Evolutionary conservation across 1,140 invertebrate genomes (phyloP).

Genomic region (Lepeophtheirus salmonis): DNA sequence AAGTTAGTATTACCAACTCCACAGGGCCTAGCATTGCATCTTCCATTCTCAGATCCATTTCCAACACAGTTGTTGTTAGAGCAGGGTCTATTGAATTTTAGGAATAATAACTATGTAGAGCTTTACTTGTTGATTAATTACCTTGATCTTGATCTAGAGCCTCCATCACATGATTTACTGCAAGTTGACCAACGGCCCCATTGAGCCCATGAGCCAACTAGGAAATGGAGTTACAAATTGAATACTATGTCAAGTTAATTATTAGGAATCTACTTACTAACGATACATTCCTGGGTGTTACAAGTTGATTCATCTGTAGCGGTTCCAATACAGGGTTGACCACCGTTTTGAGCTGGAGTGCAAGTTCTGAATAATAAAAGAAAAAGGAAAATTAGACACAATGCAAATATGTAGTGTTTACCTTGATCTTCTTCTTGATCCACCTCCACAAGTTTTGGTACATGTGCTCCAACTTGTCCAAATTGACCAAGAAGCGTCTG

Average conservation of each 20-base stretch:
- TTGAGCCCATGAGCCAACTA: conserved; percentile 27
- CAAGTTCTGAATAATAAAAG: not conserved
- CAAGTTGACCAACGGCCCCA: conserved; percentile 30
- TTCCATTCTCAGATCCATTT: not conserved
- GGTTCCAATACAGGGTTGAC: conserved; percentile 25
- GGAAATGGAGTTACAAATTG: not conserved
- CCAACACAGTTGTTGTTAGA: not conserved
- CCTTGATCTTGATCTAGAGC: conserved; percentile 21
- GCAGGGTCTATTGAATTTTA: not conserved
- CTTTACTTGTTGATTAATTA: not conserved
- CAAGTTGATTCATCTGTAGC: conserved; percentile 29
- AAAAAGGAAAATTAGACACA: conserved; percentile 4
- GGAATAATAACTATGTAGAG: not conserved
- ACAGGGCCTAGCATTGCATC: not conserved
- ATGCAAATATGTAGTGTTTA: conserved; percentile 27
- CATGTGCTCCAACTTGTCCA: conserved; percentile 29
- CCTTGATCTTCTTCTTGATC: conserved; percentile 27
- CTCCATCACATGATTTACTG: conserved; percentile 26
- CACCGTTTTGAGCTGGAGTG: conserved; percentile 22
- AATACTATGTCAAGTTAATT: not conserved
- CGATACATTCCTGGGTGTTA: conserved; percentile 7
- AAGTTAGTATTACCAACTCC: no score
- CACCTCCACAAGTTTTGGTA: conserved; percentile 38
- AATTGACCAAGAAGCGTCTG: conserved; percentile 25
- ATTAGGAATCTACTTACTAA: not conserved